Evolutionary conservation across 2,113 vertebrate genomes (phyloP), one percentile per base, ranked within the genome.

Genomic region (Pogona vitticeps): DNA sequence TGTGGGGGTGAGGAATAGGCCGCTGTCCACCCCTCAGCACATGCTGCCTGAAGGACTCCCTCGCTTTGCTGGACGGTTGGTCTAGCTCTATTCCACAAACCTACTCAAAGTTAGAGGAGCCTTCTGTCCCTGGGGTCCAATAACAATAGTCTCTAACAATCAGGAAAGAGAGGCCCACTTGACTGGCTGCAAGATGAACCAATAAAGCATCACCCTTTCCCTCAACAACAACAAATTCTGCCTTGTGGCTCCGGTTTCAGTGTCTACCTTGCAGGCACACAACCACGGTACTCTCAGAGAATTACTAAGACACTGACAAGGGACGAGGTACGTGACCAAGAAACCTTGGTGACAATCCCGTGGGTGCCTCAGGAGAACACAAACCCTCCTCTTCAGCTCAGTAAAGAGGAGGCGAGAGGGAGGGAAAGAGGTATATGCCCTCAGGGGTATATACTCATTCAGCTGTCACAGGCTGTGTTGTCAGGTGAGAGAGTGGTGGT

Each of bases 361-460:
- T 52, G 23, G 75, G 36, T 33, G 71, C 0, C 0, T 0, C 20
- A 23, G 28, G 8, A 61, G 40, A 76, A 68, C 14, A 56, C 31
- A 71, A 75, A 15, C 33, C 28, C 59, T 38, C 65, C 59, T 23
- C 58, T 63, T 28, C 20, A 2, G 18, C 79, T 81, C 67, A 71
- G 28, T 1, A 23, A 76, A 76, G 56, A 58, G 13, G 20, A 61
- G 31, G 38, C 31, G 26, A 21, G 73, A 12, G 21, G n/a, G 14
- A 36, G 23, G n/a, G 21, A 33, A 18, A 83, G 26, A 59, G 40
- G 28, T 8, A 68, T 28, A 2, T 33, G 56, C 8, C 71, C 61
- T 59, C 23, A 10, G 42, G 20, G 8, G 6, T 40, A 28, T 31
- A 21, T n/a, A 7, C 14, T 36, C 26, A 12, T 36, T 85, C 20